Evolutionary conservation across 2,888 invertebrate species (phyloP).

Genomic region (Monopis laevigella): DNA sequence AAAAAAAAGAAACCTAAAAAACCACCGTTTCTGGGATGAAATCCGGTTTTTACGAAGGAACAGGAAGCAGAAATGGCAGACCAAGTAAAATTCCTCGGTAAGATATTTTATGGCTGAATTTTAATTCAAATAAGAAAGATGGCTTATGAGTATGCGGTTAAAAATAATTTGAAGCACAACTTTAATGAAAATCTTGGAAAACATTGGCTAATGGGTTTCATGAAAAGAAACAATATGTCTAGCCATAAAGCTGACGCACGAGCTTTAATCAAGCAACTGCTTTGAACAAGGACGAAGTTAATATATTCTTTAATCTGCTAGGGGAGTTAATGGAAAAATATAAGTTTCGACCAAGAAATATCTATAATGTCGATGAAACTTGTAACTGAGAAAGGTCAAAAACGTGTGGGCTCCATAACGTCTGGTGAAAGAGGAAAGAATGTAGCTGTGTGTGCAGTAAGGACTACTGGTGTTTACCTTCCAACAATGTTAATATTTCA

Average conservation of each 20-base stretch:
- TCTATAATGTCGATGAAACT: conserved; percentile 16
- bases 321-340: conserved; percentile 17
- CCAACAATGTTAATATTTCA: neutral
- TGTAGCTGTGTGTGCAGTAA: neutral
- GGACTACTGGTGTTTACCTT: neutral
- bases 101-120: conserved; percentile 15
- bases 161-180: conserved; percentile 8
- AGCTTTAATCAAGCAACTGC: conserved; percentile 13
- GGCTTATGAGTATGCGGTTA: conserved; percentile 15
- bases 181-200: neutral
- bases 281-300: conserved; percentile 16
- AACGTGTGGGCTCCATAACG: too few species aligned
- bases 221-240: conserved; percentile 14
- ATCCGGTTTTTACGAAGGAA: conserved; percentile 14
- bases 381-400: conserved; percentile 5
- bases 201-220: conserved; percentile 7
- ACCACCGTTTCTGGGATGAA: conserved; percentile 9
- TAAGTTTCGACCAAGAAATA: conserved; percentile 11
- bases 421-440: too few species aligned
- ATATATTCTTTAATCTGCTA: conserved; percentile 5
- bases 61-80: conserved; percentile 15
- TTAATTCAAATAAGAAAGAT: conserved; percentile 13
- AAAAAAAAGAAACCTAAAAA: conserved; percentile 13
- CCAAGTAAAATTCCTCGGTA: conserved; percentile 13
- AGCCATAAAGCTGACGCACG: conserved; percentile 12